Conservation (phyloP, 2,113 vertebrate species). For the Rhombomys opimus region DNA sequence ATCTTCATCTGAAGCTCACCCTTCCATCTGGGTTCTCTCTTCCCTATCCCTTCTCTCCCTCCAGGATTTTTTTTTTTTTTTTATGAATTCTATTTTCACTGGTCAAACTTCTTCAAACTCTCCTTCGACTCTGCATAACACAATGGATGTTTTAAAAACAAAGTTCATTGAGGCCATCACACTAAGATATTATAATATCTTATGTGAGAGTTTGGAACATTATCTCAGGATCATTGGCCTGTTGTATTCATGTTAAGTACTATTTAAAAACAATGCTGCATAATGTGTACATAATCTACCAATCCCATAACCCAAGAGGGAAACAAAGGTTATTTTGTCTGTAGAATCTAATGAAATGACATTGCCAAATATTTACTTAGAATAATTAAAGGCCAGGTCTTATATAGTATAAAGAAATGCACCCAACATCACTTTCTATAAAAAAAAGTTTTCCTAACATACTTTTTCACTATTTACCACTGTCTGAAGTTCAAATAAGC, state of each 20-base stretch:
- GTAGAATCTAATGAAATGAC: background rate
- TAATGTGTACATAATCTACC: background rate
- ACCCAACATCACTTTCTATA: background rate
- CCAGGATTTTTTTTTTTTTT: background rate
- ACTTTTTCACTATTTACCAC: background rate
- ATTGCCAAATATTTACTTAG: background rate
- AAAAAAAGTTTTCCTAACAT: background rate
- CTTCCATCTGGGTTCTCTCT: background rate
- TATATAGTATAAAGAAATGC: background rate
- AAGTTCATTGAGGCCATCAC: background rate
- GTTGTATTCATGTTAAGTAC: background rate
- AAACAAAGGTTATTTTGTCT: background rate
- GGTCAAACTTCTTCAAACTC: background rate
- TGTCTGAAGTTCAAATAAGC: background rate
- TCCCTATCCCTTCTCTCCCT: background rate
- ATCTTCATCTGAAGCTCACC: background rate
- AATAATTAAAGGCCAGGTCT: background rate
- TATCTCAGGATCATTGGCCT: background rate
- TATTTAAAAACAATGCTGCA: background rate
- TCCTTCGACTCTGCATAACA: background rate
- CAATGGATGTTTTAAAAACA: background rate
- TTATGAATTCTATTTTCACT: conserved; percentile 32
- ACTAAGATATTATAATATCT: background rate
- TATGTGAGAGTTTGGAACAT: background rate
- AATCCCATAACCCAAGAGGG: background rate